phyloP scores from a whole-genome alignment of 2,888 invertebrate genomes.

The Lordiphosa fenestrarum region DNA sequence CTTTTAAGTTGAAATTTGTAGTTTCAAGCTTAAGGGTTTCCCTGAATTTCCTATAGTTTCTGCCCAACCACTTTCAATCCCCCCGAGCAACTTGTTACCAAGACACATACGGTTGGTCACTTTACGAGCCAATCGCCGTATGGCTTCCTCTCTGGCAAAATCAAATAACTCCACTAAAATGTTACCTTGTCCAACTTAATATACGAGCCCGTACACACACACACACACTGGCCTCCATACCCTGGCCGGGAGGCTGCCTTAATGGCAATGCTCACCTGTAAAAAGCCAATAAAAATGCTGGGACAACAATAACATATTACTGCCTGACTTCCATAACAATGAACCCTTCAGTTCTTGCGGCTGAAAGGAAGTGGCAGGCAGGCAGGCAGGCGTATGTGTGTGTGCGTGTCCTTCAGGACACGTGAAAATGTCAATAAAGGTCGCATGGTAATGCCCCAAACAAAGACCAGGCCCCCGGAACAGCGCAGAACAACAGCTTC shows the following conservation, averaged over 20 bases:
- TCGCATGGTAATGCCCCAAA: slow-evolving; percentile 27
- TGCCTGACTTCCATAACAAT: slow-evolving; percentile 59
- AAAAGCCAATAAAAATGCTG: slow-evolving; percentile 63
- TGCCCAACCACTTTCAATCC: no score
- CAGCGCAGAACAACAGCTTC: not conserved
- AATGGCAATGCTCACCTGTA: slow-evolving; percentile 58
- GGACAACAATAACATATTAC: slow-evolving; percentile 66
- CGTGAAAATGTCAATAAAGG: slow-evolving; percentile 69
- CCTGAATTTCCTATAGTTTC: no score
- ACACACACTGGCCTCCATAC: no score
- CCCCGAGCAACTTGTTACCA: slow-evolving; percentile 4
- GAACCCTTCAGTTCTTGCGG: slow-evolving; percentile 13
- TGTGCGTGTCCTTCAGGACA: slow-evolving; percentile 50
- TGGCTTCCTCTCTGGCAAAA: slow-evolving; percentile 31
- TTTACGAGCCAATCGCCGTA: slow-evolving; percentile 45
- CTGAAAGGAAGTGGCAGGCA: not conserved
- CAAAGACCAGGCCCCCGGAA: slow-evolving; percentile 1
- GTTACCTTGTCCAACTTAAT: slow-evolving; percentile 35
- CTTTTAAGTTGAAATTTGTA: no score
- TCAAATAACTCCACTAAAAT: slow-evolving; percentile 62
- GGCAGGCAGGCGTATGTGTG: not conserved
- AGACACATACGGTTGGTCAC: slow-evolving; percentile 43
- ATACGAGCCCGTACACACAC: slow-evolving; percentile 4
- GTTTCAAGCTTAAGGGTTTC: no score
- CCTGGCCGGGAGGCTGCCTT: slow-evolving; percentile 28